Evolutionary conservation across 2,113 vertebrate species (phyloP).

Genomic region (Saguinus imperator): DNA sequence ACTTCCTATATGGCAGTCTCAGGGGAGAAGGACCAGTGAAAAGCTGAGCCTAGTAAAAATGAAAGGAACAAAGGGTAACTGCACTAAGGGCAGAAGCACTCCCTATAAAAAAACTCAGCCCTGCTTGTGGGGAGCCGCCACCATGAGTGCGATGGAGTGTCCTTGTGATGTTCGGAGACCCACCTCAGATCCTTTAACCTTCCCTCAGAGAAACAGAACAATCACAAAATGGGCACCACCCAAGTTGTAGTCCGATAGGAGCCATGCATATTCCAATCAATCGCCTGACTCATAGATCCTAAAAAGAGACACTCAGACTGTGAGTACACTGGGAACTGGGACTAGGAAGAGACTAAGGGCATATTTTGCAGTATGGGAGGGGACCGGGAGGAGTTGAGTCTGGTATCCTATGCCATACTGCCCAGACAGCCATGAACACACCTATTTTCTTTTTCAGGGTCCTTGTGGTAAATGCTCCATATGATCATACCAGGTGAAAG

Average conservation of each 20-base stretch:
- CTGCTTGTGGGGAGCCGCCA: not conserved
- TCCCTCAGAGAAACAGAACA: not conserved
- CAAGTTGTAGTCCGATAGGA: not conserved
- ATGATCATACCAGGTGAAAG: not conserved
- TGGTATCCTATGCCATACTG: fast-evolving
- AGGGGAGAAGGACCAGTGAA: not conserved
- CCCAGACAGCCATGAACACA: not conserved
- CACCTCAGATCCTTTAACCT: too few relatives aligned
- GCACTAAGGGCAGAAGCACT: not conserved
- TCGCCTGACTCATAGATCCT: too few relatives aligned
- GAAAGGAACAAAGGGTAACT: not conserved
- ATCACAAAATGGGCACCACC: not conserved
- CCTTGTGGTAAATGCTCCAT: not conserved
- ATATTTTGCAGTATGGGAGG: not conserved
- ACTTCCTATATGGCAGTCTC: not conserved
- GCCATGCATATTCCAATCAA: not conserved
- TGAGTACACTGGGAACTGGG: not conserved
- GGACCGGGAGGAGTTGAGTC: not conserved
- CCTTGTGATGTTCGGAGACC: not conserved
- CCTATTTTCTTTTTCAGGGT: not conserved
- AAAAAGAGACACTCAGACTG: not conserved
- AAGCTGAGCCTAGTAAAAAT: fast-evolving
- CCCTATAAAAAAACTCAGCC: not conserved
- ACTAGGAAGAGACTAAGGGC: not conserved
- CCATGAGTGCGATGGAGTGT: fast-evolving